Base-by-base conservation (phyloP, 2,113 vertebrate species). In the Phrynosoma platyrhinos region DNA sequence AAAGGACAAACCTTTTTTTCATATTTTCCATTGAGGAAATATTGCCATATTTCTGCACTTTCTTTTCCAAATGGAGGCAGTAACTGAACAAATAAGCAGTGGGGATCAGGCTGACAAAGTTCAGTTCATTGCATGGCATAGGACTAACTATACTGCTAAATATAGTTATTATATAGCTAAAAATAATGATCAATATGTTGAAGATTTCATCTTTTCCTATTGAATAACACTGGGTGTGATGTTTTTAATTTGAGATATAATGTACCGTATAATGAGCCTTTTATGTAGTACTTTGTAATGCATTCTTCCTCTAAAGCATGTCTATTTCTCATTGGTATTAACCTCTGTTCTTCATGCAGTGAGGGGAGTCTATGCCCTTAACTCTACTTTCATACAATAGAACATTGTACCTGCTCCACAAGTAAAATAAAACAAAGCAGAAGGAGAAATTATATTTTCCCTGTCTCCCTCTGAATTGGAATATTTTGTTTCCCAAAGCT, bases 401-500 rank as follows among this genome's bases (percentile, higher is more conserved):
- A 20, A 10, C 9, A 30, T 86, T 66, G 25, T 58, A n/a, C 42
- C 0, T 0, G 69, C 0, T 32, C 86, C 90, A 89, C 66, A 89
- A 1, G 0, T 58, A 62, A 93, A 62, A 62, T 30, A 86, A 14
- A 86, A 85, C 74, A 88, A 36, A 86, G 86, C 16, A 72, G 52
- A 14, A 53, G 18, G 36, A 72, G 27, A 20, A 81, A 30, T 13
- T 9, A 4, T 5, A 9, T 36, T 58, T 13, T 40, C 25, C 12
- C 20, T 20, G 40, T 21, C 27, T 58, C 10, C 62, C 25, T 72
- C 18, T 23, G 53, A 1, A 0, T 58, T 30, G 71, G 5, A 40
- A 74, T 6, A 16, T 79, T 87, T 55, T 30, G 25, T 18, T 81
- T 87, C 25, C 25, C 25, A 58, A 42, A 79, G 68, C 7, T 32